A percentile compares a stretch with the other conserved stretches of the same genome.
These are phyloP conservation scores for Dasyurus viverrinus DNA, from an alignment of 2,113 vertebrate genomes.

Conservation along the genomic window DNA sequence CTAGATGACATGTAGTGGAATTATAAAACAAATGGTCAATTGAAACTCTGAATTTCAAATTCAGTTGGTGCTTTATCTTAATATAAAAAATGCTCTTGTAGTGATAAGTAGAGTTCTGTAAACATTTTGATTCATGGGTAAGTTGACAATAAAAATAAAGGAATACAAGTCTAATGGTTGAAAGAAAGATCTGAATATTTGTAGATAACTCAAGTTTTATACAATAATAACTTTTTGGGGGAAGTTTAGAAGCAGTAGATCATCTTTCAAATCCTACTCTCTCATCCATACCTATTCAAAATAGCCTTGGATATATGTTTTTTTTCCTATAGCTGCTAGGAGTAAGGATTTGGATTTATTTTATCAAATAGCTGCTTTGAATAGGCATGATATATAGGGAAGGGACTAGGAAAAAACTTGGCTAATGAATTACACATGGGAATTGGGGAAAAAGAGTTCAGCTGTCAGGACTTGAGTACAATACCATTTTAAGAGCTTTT, in stretches of 20 bases:
- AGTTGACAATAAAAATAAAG: background rate
- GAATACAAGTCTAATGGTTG: background rate
- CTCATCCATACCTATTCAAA: background rate
- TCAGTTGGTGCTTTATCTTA: conserved; percentile 17
- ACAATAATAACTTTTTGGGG: background rate
- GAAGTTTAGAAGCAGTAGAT: background rate
- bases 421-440: background rate
- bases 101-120: background rate
- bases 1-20: background rate
- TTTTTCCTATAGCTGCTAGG: background rate
- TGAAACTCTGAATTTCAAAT: background rate
- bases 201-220: background rate
- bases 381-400: background rate
- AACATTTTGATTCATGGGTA: background rate
- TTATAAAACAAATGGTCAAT: conserved; percentile 1
- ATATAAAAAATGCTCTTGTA: background rate
- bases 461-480: accelerated
- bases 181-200: background rate
- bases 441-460: background rate
- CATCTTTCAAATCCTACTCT: too few species aligned
- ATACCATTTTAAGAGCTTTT: background rate
- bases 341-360: too few species aligned
- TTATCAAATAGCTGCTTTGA: background rate
- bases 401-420: background rate
- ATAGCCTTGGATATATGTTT: background rate